Conservation (phyloP, 2,888 invertebrate species). For the Leptopilina drosophilae region DNA sequence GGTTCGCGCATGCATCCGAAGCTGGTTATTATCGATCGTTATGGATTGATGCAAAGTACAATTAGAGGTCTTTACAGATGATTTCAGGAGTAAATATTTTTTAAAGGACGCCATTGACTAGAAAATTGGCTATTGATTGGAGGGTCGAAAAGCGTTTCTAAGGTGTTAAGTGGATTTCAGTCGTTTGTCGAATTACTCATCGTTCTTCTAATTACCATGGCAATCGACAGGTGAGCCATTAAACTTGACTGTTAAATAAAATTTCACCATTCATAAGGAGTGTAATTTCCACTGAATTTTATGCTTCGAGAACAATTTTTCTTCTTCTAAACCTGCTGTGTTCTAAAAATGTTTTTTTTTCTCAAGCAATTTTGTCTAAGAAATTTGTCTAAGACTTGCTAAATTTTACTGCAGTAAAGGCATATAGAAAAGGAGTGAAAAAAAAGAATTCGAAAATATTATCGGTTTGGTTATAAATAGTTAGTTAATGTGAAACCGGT, state of each 20-base stretch:
- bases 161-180: constrained; percentile 67
- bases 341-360: too few relatives aligned
- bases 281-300: background rate
- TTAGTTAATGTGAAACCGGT: too few relatives aligned
- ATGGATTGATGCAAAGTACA: constrained; percentile 64
- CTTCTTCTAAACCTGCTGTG: too few relatives aligned
- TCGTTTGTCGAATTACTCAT: constrained; percentile 61
- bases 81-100: constrained; percentile 61
- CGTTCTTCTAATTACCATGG: constrained; percentile 57
- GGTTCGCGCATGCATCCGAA: constrained; percentile 50
- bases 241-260: background rate
- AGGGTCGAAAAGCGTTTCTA: constrained; percentile 57
- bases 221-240: constrained; percentile 29
- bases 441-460: too few relatives aligned
- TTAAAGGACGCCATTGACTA: constrained; percentile 60
- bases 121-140: constrained; percentile 64
- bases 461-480: too few relatives aligned
- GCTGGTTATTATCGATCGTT: constrained; percentile 62
- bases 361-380: too few relatives aligned
- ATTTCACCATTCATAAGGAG: constrained; percentile 1
- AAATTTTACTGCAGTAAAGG: too few relatives aligned
- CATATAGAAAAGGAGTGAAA: too few relatives aligned
- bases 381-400: too few relatives aligned
- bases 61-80: constrained; percentile 69
- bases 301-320: too few relatives aligned